Percentiles rank a stretch among this genome's conserved stretches.
Evolutionary conservation across 2,888 invertebrate species (phyloP).

Genomic region (Mimumesa dahlbomi): DNA sequence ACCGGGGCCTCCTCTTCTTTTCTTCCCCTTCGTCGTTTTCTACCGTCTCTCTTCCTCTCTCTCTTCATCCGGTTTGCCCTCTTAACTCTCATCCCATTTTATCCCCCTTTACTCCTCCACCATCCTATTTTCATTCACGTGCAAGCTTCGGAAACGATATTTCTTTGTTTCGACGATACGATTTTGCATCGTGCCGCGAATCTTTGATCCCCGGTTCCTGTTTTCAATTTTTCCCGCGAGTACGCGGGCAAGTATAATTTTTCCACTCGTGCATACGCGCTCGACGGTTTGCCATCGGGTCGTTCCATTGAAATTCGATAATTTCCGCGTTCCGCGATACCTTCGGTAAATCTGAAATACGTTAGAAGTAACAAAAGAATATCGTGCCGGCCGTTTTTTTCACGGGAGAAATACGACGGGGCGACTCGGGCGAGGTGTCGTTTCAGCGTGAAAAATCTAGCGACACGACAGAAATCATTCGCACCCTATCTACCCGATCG

Average conservation of each 20-base stretch:
- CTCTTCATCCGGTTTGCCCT: neutral
- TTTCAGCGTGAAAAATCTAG: neutral
- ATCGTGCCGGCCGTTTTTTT: too few relatives aligned
- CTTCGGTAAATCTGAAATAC: too few relatives aligned
- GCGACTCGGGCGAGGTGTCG: slow-evolving; percentile 2
- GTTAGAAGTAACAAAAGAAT: too few relatives aligned
- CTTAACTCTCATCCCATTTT: slow-evolving; percentile 5
- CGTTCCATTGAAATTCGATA: slow-evolving; percentile 31
- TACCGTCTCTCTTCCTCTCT: neutral
- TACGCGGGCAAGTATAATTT: slow-evolving; percentile 10
- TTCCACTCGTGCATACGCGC: neutral
- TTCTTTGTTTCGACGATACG: slow-evolving; percentile 12
- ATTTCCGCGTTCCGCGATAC: neutral
- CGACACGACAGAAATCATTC: slow-evolving; percentile 17
- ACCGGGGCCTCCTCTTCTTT: neutral
- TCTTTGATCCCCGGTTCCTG: slow-evolving; percentile 8
- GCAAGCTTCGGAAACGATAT: slow-evolving; percentile 16
- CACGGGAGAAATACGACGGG: too few relatives aligned
- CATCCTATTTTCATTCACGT: too few relatives aligned
- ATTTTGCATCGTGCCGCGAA: neutral
- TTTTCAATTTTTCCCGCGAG: slow-evolving; percentile 31
- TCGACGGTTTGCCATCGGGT: neutral
- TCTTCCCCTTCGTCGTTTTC: slow-evolving; percentile 3
- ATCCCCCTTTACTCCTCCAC: too few relatives aligned
- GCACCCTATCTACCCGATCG: slow-evolving; percentile 12